These are phyloP conservation scores for Poicephalus gulielmi DNA, from an alignment of 2,113 vertebrate species.

Conservation along the genomic window DNA sequence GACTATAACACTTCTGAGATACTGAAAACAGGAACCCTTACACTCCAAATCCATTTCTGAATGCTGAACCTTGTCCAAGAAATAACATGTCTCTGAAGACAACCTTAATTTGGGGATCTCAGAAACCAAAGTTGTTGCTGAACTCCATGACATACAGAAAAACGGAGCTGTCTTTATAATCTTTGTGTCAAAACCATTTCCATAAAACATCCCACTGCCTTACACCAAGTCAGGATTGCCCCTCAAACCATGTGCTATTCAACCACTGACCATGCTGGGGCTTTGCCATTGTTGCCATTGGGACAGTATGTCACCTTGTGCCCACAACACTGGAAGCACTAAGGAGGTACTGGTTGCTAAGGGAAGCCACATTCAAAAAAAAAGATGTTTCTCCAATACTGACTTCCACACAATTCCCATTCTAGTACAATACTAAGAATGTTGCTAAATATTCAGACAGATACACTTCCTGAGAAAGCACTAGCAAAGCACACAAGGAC, in stretches of 20 bases:
- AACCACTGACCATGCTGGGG: background rate
- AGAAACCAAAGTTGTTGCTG: background rate
- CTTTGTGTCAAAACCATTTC: background rate
- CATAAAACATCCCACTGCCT: background rate
- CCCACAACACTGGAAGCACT: background rate
- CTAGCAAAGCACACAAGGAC: background rate
- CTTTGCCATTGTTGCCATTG: background rate
- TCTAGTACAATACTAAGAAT: background rate
- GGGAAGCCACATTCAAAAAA: background rate
- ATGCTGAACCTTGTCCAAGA: background rate
- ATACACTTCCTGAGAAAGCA: background rate
- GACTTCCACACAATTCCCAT: background rate
- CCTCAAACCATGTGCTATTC: background rate
- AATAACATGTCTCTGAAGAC: background rate
- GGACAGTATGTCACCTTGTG: background rate
- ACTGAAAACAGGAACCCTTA: background rate
- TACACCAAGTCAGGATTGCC: background rate
- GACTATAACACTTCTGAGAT: background rate
- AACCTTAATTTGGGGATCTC: background rate
- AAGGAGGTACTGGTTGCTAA: background rate
- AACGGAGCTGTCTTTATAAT: background rate
- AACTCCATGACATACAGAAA: background rate
- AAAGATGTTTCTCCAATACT: background rate
- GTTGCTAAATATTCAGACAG: background rate
- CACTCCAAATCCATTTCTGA: background rate